Conservation (phyloP, 2,797 vertebrate genomes). For the Trachurus trachurus region DNA sequence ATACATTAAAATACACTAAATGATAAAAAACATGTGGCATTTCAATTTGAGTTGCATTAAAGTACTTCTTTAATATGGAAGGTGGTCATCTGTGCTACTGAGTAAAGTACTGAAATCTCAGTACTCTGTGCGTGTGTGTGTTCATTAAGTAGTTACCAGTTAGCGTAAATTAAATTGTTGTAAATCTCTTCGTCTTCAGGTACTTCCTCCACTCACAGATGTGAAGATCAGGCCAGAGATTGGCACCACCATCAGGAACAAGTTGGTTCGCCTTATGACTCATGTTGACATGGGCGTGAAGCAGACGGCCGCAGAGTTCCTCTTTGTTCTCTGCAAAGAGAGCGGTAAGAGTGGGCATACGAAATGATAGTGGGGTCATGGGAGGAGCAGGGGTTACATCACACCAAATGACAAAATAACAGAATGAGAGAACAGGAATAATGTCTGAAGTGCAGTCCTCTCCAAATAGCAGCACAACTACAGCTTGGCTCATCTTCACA, state of each 20-base stretch:
- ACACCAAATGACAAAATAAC: neutral
- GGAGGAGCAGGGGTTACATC: neutral
- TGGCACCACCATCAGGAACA: conserved; percentile 94
- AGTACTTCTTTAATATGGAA: neutral
- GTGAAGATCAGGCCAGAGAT: conserved; percentile 96
- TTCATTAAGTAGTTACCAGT: neutral
- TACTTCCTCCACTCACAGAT: conserved; percentile 95
- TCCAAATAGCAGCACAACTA: neutral
- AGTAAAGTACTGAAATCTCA: neutral
- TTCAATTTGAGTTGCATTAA: neutral
- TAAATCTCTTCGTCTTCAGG: conserved; percentile 79
- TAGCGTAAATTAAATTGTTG: neutral
- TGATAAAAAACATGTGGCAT: neutral
- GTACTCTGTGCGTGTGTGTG: neutral
- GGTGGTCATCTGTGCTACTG: neutral
- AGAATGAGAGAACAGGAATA: neutral
- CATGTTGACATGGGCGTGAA: conserved; percentile 98
- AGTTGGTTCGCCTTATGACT: conserved; percentile 98
- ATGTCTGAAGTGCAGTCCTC: neutral
- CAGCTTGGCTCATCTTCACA: neutral
- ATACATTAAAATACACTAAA: neutral
- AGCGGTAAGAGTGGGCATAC: conserved; percentile 87
- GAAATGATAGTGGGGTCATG: neutral
- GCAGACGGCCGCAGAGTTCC: conserved; percentile 97
- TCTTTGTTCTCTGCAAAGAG: conserved; percentile 99